Evolutionary conservation across 2,113 vertebrate genomes (phyloP), one percentile per base, ranked within the genome.

Genomic region (Triplophysa tibetana): DNA sequence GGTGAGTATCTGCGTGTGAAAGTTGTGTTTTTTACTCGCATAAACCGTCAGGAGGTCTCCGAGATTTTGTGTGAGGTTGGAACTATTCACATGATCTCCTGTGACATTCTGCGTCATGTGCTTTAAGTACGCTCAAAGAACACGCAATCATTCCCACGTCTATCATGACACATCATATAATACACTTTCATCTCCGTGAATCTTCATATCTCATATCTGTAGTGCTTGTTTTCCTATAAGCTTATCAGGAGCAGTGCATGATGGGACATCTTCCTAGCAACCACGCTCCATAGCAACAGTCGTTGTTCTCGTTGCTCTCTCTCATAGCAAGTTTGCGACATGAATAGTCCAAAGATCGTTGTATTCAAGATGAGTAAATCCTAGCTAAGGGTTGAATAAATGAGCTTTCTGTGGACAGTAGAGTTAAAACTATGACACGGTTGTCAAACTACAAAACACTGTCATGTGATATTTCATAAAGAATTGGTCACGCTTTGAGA

Each of bases 1-100:
- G 70, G 97, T 99, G 88, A 94, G 95, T 89, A 75, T 43, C 13
- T 19, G 29, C 61, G 33, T 69, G 38, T 67, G 48, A 65, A 62
- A 38, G 58, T 23, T 56, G 45, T 19, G 21, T 64, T 23, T 64
- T 73, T 60, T 79, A 79, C 83, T 82, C 88, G 29, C 56, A 19
- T 70, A 78, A 79, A 58, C n/a, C 7, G 14, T n/a, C 12, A 19
- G 6, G 11, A 41, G 12, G 7, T 14, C n/a, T 62, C 8, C 3
- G 45, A 24, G n/a, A 45, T 48, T 24, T 38, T 24, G n/a, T 9
- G 54, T 58, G n/a, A 58, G 16, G 54, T 2, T 58, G 54, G 50
- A 6, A 54, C 50, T 54, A 17, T 17, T 21, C 19, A 58, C n/a
- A 8, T 3, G 2, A 16, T 10, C n/a, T 21, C 54, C 17, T 2